Evolutionary conservation across 2,888 invertebrate genomes (phyloP), one percentile per base, ranked within the genome.

Genomic region (Acanthosepion esculentum): DNA sequence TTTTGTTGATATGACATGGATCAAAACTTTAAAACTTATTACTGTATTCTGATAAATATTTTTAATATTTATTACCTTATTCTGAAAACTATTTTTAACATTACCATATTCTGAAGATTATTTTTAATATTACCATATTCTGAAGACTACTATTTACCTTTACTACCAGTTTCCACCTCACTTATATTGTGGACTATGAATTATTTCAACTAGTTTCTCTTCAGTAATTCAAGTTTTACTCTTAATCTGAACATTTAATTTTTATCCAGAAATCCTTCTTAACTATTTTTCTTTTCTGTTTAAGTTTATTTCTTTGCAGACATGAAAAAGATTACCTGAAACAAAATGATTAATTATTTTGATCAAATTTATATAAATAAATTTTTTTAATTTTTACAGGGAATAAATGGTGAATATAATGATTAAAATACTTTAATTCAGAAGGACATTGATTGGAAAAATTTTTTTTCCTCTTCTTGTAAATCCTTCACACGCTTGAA

Each of bases 401-500:
- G 64, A 59, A 59, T 20, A 59, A 59, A 59, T 59, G 59, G 20
- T 23, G 23, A 20, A 23, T 59, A 59, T 59, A 23, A 15, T 6
- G 23, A 20, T 59, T 59, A 20, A 59, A 59, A 6, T 20, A 0
- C 20, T 23, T 59, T 20, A 55, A 59, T 20, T 59, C 15, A 3
- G n/a, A 78, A n/a, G 29, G 78, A 78, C 78, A 78, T 78, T 18
- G 18, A 4, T 78, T 59, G 55, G 55, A 55, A 59, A 59, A 59
- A 0, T 59, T 59, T 59, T 59, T 29, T 78, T 78, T 3, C 29
- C n/a, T 29, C n/a, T 78, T 6, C 12, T 29, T 0, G 29, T 78
- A 78, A 78, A 78, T 78, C n/a, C 78, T 78, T 78, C 78, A 78
- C 78, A 78, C n/a, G 78, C 78, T 29, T 78, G 78, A 78, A 78